Percentiles rank a stretch among this genome's conserved stretches.
These are phyloP conservation scores for Camponotus pennsylvanicus DNA, from an alignment of 1,140 invertebrate genomes.

Conservation along the genomic window DNA sequence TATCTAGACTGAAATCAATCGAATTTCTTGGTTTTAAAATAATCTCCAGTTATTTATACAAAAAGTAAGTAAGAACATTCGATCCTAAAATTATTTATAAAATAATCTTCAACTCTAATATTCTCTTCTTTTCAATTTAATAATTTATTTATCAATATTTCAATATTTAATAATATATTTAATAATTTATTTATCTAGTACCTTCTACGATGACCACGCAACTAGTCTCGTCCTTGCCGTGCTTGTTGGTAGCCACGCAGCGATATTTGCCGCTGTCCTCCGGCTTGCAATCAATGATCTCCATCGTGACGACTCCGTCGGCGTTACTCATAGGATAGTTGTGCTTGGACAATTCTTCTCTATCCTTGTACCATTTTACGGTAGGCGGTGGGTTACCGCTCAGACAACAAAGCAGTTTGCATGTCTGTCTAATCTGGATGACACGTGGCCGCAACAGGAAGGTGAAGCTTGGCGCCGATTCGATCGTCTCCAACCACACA, in stretches of 20 bases:
- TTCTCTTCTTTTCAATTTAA: background rate
- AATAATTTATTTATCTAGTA: constrained; percentile 80
- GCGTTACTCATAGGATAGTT: constrained; percentile 96
- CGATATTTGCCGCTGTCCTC: constrained; percentile 98
- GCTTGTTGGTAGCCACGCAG: constrained; percentile 96
- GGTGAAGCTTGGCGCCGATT: constrained; percentile 97
- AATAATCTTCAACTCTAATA: constrained; percentile 9
- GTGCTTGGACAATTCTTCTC: constrained; percentile 94
- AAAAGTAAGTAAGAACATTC: background rate
- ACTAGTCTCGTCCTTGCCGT: constrained; percentile 97
- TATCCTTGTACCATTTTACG: constrained; percentile 97
- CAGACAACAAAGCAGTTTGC: constrained; percentile 98
- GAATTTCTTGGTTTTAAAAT: background rate
- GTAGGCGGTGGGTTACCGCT: constrained; percentile 97
- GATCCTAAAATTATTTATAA: background rate
- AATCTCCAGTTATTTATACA: background rate
- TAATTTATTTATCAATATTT: background rate
- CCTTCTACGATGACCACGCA: constrained; percentile 99
- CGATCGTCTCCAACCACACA: constrained; percentile 95
- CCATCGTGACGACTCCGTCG: constrained; percentile 98
- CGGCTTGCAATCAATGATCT: constrained; percentile 97
- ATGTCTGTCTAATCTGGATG: constrained; percentile 97
- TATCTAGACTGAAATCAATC: background rate
- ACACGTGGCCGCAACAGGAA: constrained; percentile 99
- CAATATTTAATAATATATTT: background rate